A percentile compares a stretch with the other conserved stretches of the same genome.
These are phyloP conservation scores for Microcebus lehilahytsara DNA, from an alignment of 2,113 vertebrate species.

Conservation along the genomic window DNA sequence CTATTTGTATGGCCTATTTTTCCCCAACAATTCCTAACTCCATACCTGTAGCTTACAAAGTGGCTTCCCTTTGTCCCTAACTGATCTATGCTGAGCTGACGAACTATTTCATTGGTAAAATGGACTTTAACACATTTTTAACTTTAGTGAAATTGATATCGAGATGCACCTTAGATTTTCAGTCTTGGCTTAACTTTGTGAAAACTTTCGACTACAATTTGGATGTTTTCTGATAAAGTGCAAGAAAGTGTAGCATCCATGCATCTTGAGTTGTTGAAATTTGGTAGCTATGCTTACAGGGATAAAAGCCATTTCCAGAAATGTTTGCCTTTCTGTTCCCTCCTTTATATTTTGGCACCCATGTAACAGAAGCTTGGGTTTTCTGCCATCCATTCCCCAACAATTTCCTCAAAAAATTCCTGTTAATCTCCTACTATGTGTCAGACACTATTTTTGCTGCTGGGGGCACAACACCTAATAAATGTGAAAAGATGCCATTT, in stretches of 20 bases:
- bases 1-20: not conserved
- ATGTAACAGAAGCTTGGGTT: not conserved
- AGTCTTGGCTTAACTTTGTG: not conserved
- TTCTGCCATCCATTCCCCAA: not conserved
- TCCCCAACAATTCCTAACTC: not conserved
- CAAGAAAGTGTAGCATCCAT: not conserved
- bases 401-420: not conserved
- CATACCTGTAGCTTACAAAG: not conserved
- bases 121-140: not conserved
- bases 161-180: not conserved
- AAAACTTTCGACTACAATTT: not conserved
- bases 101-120: conserved; percentile 15
- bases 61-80: not conserved
- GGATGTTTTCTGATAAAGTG: not conserved
- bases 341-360: not conserved
- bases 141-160: not conserved
- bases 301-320: not conserved
- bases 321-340: not conserved
- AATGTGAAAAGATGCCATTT: not conserved
- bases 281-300: not conserved
- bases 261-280: not conserved
- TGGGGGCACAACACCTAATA: not conserved
- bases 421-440: not conserved
- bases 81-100: not conserved
- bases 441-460: not conserved